Evolutionary conservation across 2,888 invertebrate species (phyloP), one percentile per base, ranked within the genome.

Genomic region (Drymonia ruficornis): DNA sequence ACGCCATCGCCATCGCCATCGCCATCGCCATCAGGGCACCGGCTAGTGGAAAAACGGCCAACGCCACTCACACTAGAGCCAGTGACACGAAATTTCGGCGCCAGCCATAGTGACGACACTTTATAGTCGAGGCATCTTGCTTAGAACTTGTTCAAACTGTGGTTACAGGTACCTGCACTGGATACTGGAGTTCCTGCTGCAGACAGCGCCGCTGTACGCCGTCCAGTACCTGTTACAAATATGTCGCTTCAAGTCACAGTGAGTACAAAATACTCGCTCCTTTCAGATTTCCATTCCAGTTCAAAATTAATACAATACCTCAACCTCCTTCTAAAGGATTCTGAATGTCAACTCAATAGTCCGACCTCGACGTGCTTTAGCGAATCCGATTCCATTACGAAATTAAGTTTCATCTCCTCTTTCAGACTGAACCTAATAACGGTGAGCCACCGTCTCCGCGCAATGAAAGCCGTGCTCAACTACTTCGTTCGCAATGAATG

Each of bases 161-260:
- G 31, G n/a, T 34, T 19, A 9, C 61, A 63, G 65, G 13, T 63
- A 46, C n/a, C 0, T 65, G 19, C 53, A 43, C 52, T 50, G 50
- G 40, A 15, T 2, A 0, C 4, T 61, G 36, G 56, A 65, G 45
- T 5, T 65, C n/a, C 1, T 49, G 13, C 13, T 63, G 19, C 65
- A 65, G 44, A 65, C 65, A 1, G 29, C n/a, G 12, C 63, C 63
- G 1, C 47, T 63, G 19, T 53, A 56, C 42, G 3, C 45, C 31
- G 52, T 53, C 18, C 42, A 61, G 46, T 56, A 11, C 42, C 0
- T 63, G 13, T 45, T 38, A n/a, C 46, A 23, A 18, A 7, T 54
- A 1, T 61, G 49, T 13, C 52, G 67, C 7, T 34, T 59, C 12
- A 50, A 56, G 7, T 2, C 52, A 44, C 15, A 54, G 61, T 62